These are phyloP conservation scores for Menura novaehollandiae DNA, from an alignment of 2,113 vertebrate genomes.

Conservation along the genomic window DNA sequence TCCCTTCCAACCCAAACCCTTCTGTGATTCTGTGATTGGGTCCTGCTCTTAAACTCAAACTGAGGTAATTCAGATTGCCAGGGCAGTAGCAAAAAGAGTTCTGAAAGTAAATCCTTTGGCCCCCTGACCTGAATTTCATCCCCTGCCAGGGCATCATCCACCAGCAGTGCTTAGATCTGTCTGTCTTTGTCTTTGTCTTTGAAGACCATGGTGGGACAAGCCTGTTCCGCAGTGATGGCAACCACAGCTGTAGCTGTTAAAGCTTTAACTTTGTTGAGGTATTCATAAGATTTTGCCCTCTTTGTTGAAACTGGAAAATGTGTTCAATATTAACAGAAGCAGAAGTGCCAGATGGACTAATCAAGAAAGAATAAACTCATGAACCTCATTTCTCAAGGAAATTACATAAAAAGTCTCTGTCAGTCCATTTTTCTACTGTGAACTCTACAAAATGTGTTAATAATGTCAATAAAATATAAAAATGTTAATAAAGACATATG, in stretches of 20 bases:
- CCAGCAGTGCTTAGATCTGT: background rate
- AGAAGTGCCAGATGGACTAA: background rate
- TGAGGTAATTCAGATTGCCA: background rate
- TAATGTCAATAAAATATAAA: background rate
- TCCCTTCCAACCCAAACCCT: fast-evolving
- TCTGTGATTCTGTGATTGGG: background rate
- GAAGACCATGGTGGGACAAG: background rate
- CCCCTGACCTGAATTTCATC: background rate
- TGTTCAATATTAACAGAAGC: background rate
- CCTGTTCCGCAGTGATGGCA: background rate
- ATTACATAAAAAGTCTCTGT: background rate
- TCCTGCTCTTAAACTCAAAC: background rate
- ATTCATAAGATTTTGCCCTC: background rate
- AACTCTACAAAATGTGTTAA: background rate
- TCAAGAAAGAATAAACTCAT: background rate
- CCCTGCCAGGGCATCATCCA: background rate
- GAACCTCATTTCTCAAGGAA: background rate
- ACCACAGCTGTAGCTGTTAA: background rate
- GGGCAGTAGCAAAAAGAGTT: background rate
- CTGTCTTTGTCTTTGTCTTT: background rate
- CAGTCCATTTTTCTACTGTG: background rate
- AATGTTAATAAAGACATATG: background rate
- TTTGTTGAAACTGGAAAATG: background rate
- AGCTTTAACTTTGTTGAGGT: background rate
- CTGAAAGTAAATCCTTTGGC: background rate